A percentile compares a stretch with the other conserved stretches of the same genome.
Conservation (phyloP, 2,888 invertebrate species). For the Protonemura montana region DNA sequence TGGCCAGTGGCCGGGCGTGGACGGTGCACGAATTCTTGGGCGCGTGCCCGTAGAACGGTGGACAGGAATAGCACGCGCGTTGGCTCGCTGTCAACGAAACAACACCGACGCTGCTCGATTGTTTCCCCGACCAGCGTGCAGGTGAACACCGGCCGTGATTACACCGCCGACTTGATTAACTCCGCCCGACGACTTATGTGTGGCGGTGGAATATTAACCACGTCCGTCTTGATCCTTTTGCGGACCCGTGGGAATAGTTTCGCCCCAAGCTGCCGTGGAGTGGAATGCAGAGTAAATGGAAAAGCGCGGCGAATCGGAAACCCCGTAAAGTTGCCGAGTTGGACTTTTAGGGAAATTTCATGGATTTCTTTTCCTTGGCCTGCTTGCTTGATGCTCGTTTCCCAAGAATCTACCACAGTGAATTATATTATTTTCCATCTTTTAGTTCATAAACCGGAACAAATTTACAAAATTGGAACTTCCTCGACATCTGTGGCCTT, state of each 20-base stretch:
- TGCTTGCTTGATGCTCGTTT: too few species aligned
- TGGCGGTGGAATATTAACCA: not conserved
- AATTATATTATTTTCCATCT: too few species aligned
- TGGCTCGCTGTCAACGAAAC: not conserved
- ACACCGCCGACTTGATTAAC: not conserved
- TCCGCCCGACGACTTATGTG: not conserved
- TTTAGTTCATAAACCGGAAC: too few species aligned
- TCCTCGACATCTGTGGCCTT: too few species aligned
- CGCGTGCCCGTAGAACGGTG: not conserved
- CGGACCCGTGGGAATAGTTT: too few species aligned
- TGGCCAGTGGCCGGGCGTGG: not conserved
- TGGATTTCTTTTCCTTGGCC: too few species aligned
- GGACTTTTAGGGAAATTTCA: not conserved
- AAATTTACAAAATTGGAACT: too few species aligned
- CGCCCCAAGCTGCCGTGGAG: not conserved
- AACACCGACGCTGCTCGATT: not conserved
- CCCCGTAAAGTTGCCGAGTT: not conserved
- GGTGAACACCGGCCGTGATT: not conserved
- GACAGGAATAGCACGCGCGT: not conserved
- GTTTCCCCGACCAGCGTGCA: not conserved
- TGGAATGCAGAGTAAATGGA: not conserved
- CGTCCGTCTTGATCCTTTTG: too few species aligned
- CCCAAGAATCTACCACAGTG: too few species aligned
- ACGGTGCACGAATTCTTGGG: not conserved
- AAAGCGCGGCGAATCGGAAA: not conserved